Conservation (phyloP, 2,797 vertebrate genomes). For the Sibirionetta formosa region DNA sequence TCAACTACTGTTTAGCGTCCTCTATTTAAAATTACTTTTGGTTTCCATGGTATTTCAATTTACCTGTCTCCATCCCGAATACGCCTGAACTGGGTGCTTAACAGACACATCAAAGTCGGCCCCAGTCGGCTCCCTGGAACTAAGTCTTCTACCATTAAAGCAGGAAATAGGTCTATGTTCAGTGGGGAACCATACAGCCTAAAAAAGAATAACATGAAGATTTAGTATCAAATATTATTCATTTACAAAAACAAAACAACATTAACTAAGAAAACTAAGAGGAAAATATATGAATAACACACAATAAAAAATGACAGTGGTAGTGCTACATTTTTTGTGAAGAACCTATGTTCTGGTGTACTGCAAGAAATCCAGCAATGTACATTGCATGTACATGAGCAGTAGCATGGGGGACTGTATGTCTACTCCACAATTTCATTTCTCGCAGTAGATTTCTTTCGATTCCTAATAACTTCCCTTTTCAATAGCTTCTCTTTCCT, state of each 20-base stretch:
- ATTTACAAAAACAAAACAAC: not conserved
- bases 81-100: constrained; percentile 92
- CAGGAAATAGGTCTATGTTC: constrained; percentile 96
- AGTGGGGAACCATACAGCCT: constrained; percentile 94
- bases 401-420: not conserved
- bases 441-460: not conserved
- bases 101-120: constrained; percentile 95
- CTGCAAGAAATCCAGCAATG: not conserved
- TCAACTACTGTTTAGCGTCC: not conserved
- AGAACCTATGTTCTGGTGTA: not conserved
- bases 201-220: not conserved
- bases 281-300: not conserved
- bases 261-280: not conserved
- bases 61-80: constrained; percentile 96
- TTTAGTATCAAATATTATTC: not conserved
- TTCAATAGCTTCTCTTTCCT: not conserved
- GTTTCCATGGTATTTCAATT: not conserved
- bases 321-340: not conserved
- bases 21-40: not conserved
- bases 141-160: constrained; percentile 96
- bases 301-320: not conserved
- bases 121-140: constrained; percentile 95
- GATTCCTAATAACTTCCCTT: not conserved
- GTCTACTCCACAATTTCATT: not conserved
- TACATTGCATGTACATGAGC: not conserved